Base-by-base conservation (phyloP, 2,797 vertebrate species). In the Sciaenops ocellatus region DNA sequence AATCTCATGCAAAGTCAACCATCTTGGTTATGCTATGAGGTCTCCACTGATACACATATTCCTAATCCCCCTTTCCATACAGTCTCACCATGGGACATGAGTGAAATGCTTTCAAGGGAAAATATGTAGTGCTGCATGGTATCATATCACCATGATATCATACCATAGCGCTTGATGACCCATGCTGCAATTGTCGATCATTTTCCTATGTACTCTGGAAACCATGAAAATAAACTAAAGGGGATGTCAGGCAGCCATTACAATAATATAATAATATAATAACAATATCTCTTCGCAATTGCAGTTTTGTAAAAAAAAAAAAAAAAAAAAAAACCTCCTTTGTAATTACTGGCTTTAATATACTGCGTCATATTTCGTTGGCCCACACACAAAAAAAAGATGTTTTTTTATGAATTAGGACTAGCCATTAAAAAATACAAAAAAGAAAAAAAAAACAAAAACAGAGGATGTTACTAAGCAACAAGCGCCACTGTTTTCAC, bases 391-490 rank as follows among this genome's bases (percentile, higher is more conserved):
- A 69, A 61, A 57, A 24, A 76, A 64, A 79, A 70, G 0, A 28
- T 30, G 62, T 56, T 84, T 44, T n/a, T 93, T 88, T 86, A 85
- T 91, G 88, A 92, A 92, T 89, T 84, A 87, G 76, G 76, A 82
- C 76, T 55, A 69, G 77, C 34, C 64, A 83, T 89, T 18, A 80
- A 72, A 64, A 69, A 73, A 34, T 15, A 13, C 3, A 44, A 15
- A 44, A 15, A 44, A 42, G 1, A 56, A 30, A 55, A 52, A 65
- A 63, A 54, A 41, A 16, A 34, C 47, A 66, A 48, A 1, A 13
- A 41, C 62, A 85, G 68, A 76, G 46, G 71, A 69, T 79, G 92
- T 95, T 94, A 88, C 93, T 83, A 89, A 89, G 93, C 93, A 94
- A 94, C 93, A 84, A 69, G 85, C 80, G 46, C 47, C 57, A 47